These are phyloP conservation scores for Epiblema foenella DNA, from an alignment of 2,888 invertebrate species.

Conservation along the genomic window DNA sequence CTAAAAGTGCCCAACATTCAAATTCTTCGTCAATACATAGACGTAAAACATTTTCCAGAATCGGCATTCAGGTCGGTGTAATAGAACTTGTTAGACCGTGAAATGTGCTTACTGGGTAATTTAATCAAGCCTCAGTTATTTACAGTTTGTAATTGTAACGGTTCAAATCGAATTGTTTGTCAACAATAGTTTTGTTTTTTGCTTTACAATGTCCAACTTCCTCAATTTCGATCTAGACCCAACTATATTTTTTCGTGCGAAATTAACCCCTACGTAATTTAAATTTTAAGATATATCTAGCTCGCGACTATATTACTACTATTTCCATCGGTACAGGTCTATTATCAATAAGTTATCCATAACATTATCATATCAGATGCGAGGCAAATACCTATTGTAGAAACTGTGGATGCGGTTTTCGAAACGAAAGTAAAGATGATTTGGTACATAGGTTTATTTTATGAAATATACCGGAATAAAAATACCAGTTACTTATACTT, in stretches of 20 bases:
- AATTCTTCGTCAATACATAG: too few relatives aligned
- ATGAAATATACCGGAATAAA: too few relatives aligned
- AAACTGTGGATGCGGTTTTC: too few relatives aligned
- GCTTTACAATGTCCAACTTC: slow-evolving; percentile 3
- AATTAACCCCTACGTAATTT: neutral
- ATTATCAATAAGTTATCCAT: too few relatives aligned
- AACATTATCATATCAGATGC: too few relatives aligned
- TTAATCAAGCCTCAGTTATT: slow-evolving; percentile 4
- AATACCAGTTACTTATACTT: too few relatives aligned
- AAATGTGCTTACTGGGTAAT: slow-evolving; percentile 16
- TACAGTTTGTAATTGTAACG: neutral
- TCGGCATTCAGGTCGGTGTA: slow-evolving; percentile 12
- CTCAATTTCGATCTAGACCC: slow-evolving; percentile 6
- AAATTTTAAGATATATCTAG: neutral
- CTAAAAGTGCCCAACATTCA: too few relatives aligned
- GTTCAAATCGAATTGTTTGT: slow-evolving; percentile 12
- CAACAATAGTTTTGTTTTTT: slow-evolving; percentile 8
- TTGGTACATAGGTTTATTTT: too few relatives aligned
- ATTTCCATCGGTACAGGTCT: neutral
- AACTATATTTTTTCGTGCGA: neutral
- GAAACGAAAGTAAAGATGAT: too few relatives aligned
- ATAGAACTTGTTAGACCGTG: slow-evolving; percentile 13
- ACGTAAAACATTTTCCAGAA: slow-evolving; percentile 12
- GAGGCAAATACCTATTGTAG: too few relatives aligned
- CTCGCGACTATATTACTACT: neutral